Evolutionary conservation across 2,888 invertebrate genomes (phyloP).

Genomic region (Andrena haemorrhoa): DNA sequence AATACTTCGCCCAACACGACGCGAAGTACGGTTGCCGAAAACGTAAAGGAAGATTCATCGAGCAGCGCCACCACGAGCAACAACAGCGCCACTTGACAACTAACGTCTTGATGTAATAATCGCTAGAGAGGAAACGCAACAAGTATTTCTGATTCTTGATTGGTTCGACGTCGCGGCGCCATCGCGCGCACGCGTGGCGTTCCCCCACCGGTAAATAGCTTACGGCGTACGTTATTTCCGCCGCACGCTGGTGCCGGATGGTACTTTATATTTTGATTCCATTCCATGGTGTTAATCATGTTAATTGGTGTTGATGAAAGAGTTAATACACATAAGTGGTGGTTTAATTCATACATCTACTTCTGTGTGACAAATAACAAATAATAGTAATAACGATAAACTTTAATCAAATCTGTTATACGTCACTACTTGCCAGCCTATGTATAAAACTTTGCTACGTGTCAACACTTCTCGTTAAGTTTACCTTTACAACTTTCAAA

Average conservation of each 20-base stretch:
- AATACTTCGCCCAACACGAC: conserved; percentile 66
- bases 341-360: not conserved
- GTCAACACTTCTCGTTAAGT: conserved; percentile 26
- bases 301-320: not conserved
- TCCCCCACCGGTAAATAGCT: too few relatives aligned
- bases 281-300: not conserved
- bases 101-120: not conserved
- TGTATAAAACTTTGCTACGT: conserved; percentile 36
- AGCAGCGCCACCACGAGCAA: conserved; percentile 45
- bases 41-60: conserved; percentile 70
- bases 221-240: too few relatives aligned
- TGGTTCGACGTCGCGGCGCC: too few relatives aligned
- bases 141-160: not conserved
- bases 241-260: too few relatives aligned
- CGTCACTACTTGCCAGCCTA: not conserved
- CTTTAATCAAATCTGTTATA: not conserved
- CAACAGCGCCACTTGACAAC: conserved; percentile 45
- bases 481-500: conserved; percentile 12
- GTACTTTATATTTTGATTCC: too few relatives aligned
- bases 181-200: too few relatives aligned
- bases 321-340: conserved; percentile 9
- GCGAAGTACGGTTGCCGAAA: conserved; percentile 73
- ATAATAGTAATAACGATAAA: not conserved
- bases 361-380: not conserved
- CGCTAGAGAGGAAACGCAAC: conserved; percentile 11